A percentile compares a stretch with the other conserved stretches of the same genome.
These are phyloP conservation scores for Poecilia latipinna DNA, from an alignment of 2,113 vertebrate species.

Conservation along the genomic window DNA sequence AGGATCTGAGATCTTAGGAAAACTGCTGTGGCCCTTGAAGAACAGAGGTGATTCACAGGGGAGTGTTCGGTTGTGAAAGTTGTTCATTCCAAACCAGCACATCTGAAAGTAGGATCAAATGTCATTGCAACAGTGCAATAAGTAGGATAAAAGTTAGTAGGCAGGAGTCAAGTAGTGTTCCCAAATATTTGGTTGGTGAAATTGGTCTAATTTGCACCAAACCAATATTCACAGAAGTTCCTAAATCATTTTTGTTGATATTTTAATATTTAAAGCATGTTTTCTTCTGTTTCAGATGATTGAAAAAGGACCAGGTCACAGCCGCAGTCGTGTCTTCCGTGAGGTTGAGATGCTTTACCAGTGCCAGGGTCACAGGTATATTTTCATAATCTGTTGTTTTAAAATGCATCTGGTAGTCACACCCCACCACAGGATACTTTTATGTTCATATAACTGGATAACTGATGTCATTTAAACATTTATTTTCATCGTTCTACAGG, in stretches of 20 bases:
- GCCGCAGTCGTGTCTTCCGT: constrained; percentile 92
- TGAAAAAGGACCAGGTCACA: constrained; percentile 93
- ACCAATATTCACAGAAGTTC: neutral
- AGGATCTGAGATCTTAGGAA: constrained; percentile 12
- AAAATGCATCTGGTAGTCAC: neutral
- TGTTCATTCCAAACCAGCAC: neutral
- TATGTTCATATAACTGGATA: too few relatives aligned
- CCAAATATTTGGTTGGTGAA: neutral
- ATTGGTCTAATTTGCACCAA: neutral
- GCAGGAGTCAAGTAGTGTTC: too few relatives aligned
- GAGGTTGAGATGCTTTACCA: constrained; percentile 99
- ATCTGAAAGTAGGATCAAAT: too few relatives aligned
- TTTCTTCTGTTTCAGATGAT: constrained; percentile 87
- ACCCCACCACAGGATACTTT: neutral
- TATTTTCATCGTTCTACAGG: constrained; percentile 66
- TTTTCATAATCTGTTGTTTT: neutral
- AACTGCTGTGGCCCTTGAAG: constrained; percentile 14
- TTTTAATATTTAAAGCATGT: neutral
- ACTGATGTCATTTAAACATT: neutral
- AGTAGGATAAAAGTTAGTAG: too few relatives aligned
- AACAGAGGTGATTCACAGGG: neutral
- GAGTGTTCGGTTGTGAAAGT: neutral
- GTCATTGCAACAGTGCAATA: too few relatives aligned
- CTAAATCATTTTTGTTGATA: neutral
- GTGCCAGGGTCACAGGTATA: constrained; percentile 98